Base-by-base conservation (phyloP, 1,140 invertebrate species). In the Papilio glaucus region DNA sequence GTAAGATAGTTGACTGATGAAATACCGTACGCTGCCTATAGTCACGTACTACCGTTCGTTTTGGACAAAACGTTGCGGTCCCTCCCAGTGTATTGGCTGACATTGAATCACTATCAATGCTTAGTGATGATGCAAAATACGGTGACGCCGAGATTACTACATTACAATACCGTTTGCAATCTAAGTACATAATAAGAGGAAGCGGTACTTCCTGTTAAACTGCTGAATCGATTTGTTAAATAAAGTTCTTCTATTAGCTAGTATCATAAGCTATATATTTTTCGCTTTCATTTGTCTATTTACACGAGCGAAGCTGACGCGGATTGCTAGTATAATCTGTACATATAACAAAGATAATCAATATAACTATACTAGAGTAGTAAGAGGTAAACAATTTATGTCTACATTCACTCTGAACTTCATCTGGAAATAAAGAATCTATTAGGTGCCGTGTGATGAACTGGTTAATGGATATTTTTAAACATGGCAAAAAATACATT, bases 141-240 rank as follows among this genome's bases (percentile, higher is more conserved):
- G 45, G 21, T 24, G 39, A 41, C 39, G 1, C 39, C 39, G 49
- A 57, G 49, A 57, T 33, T 57, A 57, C 18, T 15, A 57, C 21
- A 57, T 12, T 26, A 57, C n/a, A 53, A 57, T 57, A 13, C 21
- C 9, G 24, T 26, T 57, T 57, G 49, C 10, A 57, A 57, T 57
- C 49, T 24, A 57, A 57, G 49, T 57, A 57, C 21, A 57, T 57
- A 57, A 57, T 57, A 24, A 57, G 49, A 57, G 49, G 49, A 57
- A 57, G 49, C 49, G 18, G 24, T 57, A 57, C 49, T 57, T 57
- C 49, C 49, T 57, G 49, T 26, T 57, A n/a, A n/a, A n/a, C n/a
- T 57, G 4, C 13, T 24, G 49, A 53, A 24, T 53, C n/a, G n/a
- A n/a, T n/a, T n/a, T n/a, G n/a, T n/a, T n/a, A n/a, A n/a, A n/a